Evolutionary conservation across 2,113 vertebrate species (phyloP).

Genomic region (Etheostoma cragini): DNA sequence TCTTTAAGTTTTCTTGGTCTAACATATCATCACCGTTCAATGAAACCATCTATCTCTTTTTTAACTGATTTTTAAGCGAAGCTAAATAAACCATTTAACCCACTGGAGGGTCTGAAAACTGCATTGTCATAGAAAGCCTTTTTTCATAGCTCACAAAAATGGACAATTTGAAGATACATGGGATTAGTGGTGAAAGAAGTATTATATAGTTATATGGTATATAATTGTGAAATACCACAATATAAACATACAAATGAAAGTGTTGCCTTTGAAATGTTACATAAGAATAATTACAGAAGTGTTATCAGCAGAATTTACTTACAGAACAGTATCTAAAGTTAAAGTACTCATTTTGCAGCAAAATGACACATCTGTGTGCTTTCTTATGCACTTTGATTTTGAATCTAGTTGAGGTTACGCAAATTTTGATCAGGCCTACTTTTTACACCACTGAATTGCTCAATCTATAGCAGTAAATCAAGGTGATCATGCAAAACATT

Average conservation of each 20-base stretch:
- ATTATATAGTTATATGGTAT: too few species aligned
- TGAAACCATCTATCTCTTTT: not conserved
- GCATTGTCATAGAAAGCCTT: not conserved
- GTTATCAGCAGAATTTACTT: not conserved
- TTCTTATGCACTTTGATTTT: not conserved
- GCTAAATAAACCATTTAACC: not conserved
- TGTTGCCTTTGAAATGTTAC: not conserved
- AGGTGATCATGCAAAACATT: not conserved
- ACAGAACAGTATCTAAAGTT: not conserved
- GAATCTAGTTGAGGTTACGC: not conserved
- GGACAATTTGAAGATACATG: not conserved
- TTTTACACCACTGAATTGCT: not conserved
- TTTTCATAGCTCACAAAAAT: constrained; percentile 1
- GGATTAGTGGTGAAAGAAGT: not conserved
- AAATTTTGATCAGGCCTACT: too few species aligned
- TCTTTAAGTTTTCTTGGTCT: not conserved
- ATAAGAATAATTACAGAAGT: not conserved
- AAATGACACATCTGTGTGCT: not conserved
- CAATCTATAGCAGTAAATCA: not conserved
- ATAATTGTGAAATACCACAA: not conserved
- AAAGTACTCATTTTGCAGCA: not conserved
- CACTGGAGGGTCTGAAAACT: not conserved
- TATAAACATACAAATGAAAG: not conserved
- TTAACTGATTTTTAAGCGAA: not conserved
- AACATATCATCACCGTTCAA: not conserved